Percentiles rank a stretch among this genome's conserved stretches.
These are phyloP conservation scores for Orgyia antiqua DNA, from an alignment of 2,888 invertebrate species.

Conservation along the genomic window DNA sequence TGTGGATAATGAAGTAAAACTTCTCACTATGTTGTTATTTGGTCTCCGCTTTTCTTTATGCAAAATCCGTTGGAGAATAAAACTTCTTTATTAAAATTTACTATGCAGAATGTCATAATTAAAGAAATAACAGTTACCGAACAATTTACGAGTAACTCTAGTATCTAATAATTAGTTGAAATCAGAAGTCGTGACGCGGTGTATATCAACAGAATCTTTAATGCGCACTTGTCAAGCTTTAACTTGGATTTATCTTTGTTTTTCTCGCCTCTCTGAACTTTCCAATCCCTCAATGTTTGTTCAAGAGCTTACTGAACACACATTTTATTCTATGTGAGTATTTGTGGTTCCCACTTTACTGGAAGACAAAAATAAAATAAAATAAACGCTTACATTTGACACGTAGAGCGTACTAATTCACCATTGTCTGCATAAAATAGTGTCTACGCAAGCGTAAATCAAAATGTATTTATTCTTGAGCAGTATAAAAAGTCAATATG, in stretches of 20 bases:
- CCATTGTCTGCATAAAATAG: slow-evolving; percentile 56
- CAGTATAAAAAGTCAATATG: slow-evolving; percentile 77
- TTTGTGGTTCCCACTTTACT: slow-evolving; percentile 22
- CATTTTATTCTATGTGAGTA: slow-evolving; percentile 34
- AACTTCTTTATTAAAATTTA: background rate
- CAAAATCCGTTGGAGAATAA: no score
- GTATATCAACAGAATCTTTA: slow-evolving; percentile 42
- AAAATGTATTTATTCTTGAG: slow-evolving; percentile 76
- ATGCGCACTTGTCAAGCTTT: slow-evolving; percentile 40
- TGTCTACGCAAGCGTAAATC: slow-evolving; percentile 65
- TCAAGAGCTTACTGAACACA: slow-evolving; percentile 51
- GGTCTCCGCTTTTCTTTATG: no score
- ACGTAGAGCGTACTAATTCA: slow-evolving; percentile 65
- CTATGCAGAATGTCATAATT: no score
- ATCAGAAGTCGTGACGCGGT: slow-evolving; percentile 36
- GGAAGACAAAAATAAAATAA: slow-evolving; percentile 10
- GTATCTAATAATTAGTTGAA: slow-evolving; percentile 43
- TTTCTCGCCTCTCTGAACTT: slow-evolving; percentile 51
- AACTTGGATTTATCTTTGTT: slow-evolving; percentile 72
- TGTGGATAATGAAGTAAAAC: no score
- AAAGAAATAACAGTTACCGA: slow-evolving; percentile 6
- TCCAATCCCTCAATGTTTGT: slow-evolving; percentile 63
- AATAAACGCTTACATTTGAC: slow-evolving; percentile 39
- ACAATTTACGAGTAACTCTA: slow-evolving; percentile 28
- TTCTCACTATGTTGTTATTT: no score